Conservation (phyloP, 2,888 invertebrate genomes). For the Drosophila mimica region DNA sequence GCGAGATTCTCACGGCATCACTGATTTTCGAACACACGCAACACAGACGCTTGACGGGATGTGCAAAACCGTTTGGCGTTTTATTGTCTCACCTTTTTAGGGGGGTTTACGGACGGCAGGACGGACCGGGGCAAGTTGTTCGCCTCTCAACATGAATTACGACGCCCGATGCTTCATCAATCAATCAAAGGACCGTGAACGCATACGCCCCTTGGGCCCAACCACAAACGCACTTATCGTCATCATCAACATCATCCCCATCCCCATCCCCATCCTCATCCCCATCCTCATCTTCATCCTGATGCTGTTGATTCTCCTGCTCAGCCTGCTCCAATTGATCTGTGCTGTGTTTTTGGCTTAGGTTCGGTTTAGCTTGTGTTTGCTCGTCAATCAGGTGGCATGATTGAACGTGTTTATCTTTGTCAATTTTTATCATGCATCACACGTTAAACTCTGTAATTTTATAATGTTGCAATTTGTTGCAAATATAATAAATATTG, state of each 20-base stretch:
- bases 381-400: constrained; percentile 62
- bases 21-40: constrained; percentile 28
- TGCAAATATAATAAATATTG: constrained; percentile 46
- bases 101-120: background rate
- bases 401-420: constrained; percentile 67
- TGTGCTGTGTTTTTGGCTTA: constrained; percentile 31
- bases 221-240: constrained; percentile 60
- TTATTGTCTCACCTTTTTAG: constrained; percentile 70
- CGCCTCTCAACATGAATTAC: constrained; percentile 75
- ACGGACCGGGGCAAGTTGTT: constrained; percentile 60
- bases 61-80: constrained; percentile 48
- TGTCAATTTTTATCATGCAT: constrained; percentile 62
- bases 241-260: constrained; percentile 31
- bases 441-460: constrained; percentile 55
- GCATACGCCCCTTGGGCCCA: constrained; percentile 65
- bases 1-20: constrained; percentile 24
- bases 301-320: no score
- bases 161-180: constrained; percentile 73
- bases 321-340: constrained; percentile 60
- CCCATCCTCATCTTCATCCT: constrained; percentile 15
- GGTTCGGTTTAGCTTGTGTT: constrained; percentile 22
- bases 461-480: constrained; percentile 57
- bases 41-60: constrained; percentile 18
- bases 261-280: background rate
- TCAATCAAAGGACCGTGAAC: constrained; percentile 63